Conservation (phyloP, 2,888 invertebrate genomes). For the Diaphora mendica region DNA sequence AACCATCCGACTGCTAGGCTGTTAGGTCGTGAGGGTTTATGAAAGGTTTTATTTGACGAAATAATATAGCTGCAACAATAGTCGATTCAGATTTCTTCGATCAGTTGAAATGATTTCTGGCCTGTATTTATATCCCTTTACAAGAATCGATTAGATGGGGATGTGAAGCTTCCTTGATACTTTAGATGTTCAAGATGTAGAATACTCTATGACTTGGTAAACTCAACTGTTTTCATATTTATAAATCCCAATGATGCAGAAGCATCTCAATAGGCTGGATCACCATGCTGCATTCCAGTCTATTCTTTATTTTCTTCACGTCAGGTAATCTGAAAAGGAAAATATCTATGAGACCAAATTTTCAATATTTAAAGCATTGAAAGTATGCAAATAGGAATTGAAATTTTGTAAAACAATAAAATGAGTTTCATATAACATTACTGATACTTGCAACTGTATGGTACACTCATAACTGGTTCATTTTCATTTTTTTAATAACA, state of each 20-base stretch:
- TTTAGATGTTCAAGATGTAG: no score
- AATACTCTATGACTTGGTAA: no score
- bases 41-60: conserved; percentile 24
- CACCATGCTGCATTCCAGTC: no score
- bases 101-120: background rate
- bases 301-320: background rate
- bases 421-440: no score
- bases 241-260: no score
- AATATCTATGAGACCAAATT: background rate
- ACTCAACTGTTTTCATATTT: no score
- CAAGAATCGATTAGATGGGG: background rate
- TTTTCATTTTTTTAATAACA: no score
- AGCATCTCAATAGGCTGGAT: no score
- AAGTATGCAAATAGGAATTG: background rate
- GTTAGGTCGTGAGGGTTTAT: conserved; percentile 16
- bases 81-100: background rate
- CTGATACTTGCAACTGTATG: no score
- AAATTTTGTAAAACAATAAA: no score
- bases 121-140: background rate
- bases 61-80: conserved; percentile 20
- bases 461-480: no score
- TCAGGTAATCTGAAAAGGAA: background rate
- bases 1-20: conserved; percentile 17
- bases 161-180: background rate
- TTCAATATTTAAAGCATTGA: no score